A percentile compares a stretch with the other conserved stretches of the same genome.
Conservation (phyloP, 1,140 invertebrate species). For the Aphelenchoides avenae region DNA sequence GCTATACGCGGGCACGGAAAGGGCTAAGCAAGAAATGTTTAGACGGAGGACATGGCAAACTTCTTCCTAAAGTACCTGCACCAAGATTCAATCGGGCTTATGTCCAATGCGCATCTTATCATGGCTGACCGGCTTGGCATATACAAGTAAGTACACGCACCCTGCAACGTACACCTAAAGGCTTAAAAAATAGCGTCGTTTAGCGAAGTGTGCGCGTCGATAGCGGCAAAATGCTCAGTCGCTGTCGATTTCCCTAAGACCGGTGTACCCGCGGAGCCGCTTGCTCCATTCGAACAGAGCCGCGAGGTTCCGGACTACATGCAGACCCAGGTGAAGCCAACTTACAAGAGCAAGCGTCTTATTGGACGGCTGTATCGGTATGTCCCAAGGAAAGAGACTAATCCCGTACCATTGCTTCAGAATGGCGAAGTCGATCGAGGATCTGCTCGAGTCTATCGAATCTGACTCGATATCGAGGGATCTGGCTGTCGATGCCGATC, state of each 20-base stretch:
- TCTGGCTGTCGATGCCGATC: slow-evolving; percentile 6
- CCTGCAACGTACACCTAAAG: slow-evolving; percentile 35
- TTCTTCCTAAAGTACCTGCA: slow-evolving; percentile 52
- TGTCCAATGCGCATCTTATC: slow-evolving; percentile 53
- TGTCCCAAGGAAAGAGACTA: slow-evolving; percentile 1
- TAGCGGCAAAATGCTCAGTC: slow-evolving; percentile 47
- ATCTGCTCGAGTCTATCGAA: slow-evolving; percentile 25
- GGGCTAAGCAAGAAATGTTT: too few species aligned
- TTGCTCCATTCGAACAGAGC: slow-evolving; percentile 4
- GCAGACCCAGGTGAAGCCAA: background rate
- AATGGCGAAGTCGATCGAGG: slow-evolving; percentile 28
- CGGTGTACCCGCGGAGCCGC: slow-evolving; percentile 35
- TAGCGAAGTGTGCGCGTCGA: slow-evolving; percentile 1
- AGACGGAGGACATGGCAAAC: slow-evolving; percentile 49
- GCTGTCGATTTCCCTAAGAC: slow-evolving; percentile 59
- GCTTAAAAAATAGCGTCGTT: slow-evolving; percentile 25
- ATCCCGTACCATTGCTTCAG: slow-evolving; percentile 16
- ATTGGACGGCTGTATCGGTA: slow-evolving; percentile 54
- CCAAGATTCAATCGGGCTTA: slow-evolving; percentile 50
- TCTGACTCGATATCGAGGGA: slow-evolving; percentile 13
- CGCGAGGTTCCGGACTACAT: slow-evolving; percentile 9
- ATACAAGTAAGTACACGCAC: slow-evolving; percentile 23
- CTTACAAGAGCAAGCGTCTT: slow-evolving; percentile 43
- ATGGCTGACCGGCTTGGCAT: slow-evolving; percentile 38
- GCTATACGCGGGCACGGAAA: too few species aligned